Conservation (phyloP, 2,113 vertebrate genomes). For the Oplegnathus fasciatus region DNA sequence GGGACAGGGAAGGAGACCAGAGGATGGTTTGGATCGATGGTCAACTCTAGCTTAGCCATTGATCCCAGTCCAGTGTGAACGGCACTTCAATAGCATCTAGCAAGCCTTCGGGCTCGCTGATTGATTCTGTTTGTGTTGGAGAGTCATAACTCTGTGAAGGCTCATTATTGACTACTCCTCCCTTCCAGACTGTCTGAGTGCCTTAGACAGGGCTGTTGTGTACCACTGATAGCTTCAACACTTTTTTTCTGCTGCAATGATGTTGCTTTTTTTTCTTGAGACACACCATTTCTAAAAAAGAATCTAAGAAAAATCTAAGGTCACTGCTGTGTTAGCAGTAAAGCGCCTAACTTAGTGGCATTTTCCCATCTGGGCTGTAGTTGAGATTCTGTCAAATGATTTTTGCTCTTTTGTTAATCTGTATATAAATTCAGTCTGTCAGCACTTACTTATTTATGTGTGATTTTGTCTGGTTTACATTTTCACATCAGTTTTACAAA, state of each 20-base stretch:
- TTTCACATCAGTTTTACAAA: background rate
- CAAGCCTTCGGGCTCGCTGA: constrained; percentile 50
- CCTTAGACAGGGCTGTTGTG: constrained; percentile 41
- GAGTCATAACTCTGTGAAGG: constrained; percentile 70
- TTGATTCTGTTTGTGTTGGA: constrained; percentile 70
- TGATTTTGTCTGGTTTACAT: background rate
- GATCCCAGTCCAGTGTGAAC: constrained; percentile 68
- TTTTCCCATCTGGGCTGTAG: background rate
- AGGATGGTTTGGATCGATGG: constrained; percentile 64
- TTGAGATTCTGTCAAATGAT: background rate
- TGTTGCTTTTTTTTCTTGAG: constrained; percentile 6
- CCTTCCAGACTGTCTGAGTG: constrained; percentile 62
- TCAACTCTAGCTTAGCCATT: constrained; percentile 70
- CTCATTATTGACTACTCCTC: constrained; percentile 68
- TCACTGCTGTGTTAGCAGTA: background rate
- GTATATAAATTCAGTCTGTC: background rate
- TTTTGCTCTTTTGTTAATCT: background rate
- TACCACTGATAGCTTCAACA: constrained; percentile 21
- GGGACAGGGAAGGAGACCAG: constrained; percentile 50
- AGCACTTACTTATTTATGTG: background rate
- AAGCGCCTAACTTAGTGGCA: background rate
- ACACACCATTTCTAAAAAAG: constrained; percentile 26
- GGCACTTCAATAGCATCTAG: constrained; percentile 61
- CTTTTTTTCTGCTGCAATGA: constrained; percentile 25
- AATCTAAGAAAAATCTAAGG: constrained; percentile 7